A percentile compares a stretch with the other conserved stretches of the same genome.
phyloP scores from a whole-genome alignment of 2,888 invertebrate species.

The Rhimphoctona megacephalus region DNA sequence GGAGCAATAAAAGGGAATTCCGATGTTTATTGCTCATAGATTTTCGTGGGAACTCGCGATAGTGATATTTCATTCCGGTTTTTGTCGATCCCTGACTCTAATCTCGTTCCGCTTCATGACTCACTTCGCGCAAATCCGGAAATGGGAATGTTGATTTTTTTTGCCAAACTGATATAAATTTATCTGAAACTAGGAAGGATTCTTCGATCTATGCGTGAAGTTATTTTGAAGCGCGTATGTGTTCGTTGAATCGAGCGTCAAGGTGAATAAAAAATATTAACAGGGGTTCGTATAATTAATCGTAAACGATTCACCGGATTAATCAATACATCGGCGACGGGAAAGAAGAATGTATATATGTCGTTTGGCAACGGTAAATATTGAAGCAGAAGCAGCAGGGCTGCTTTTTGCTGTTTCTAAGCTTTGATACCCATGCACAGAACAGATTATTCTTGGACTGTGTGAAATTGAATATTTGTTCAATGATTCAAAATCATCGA shows the following conservation, averaged over 20 bases:
- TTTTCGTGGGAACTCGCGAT: neutral
- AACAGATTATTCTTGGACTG: slow-evolving; percentile 30
- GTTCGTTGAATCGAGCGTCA: slow-evolving; percentile 4
- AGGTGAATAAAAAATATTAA: slow-evolving; percentile 16
- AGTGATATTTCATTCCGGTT: slow-evolving; percentile 1
- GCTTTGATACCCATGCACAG: slow-evolving; percentile 12
- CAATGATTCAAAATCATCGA: slow-evolving; percentile 58
- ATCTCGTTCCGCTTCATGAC: slow-evolving; percentile 41
- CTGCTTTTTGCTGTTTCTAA: slow-evolving; percentile 1
- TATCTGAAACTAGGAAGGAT: slow-evolving; percentile 3
- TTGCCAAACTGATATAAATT: neutral
- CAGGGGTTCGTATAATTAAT: slow-evolving; percentile 25
- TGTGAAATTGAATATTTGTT: slow-evolving; percentile 51
- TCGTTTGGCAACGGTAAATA: slow-evolving; percentile 8
- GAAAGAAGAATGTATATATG: neutral
- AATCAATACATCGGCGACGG: neutral
- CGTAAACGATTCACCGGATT: slow-evolving; percentile 26
- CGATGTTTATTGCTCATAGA: neutral
- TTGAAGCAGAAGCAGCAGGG: neutral
- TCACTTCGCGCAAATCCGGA: slow-evolving; percentile 36
- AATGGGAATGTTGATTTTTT: slow-evolving; percentile 5
- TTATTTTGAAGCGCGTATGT: slow-evolving; percentile 13
- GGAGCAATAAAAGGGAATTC: neutral
- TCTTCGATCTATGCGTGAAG: slow-evolving; percentile 4
- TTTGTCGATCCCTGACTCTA: slow-evolving; percentile 10